A percentile compares a stretch with the other conserved stretches of the same genome.
Evolutionary conservation across 2,113 vertebrate genomes (phyloP).

Genomic region (Bettongia penicillata): DNA sequence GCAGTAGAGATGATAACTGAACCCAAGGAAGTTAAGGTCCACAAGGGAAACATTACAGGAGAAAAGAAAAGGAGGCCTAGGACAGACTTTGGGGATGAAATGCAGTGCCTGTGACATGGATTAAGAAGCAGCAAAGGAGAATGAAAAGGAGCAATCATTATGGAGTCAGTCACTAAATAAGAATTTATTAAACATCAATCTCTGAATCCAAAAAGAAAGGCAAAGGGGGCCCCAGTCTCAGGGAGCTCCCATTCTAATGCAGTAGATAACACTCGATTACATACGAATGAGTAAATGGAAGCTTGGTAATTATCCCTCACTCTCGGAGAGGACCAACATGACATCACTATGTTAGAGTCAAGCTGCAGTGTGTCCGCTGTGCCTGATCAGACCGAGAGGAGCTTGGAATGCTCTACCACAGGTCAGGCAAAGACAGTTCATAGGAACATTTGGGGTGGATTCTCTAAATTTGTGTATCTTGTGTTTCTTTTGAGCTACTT

Average conservation of each 20-base stretch:
- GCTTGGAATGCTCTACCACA: too few relatives aligned
- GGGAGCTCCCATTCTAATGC: neutral
- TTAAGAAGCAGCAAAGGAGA: neutral
- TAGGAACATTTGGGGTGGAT: too few relatives aligned
- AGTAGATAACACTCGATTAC: neutral
- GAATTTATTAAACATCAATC: neutral
- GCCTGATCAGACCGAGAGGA: too few relatives aligned
- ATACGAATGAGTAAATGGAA: neutral
- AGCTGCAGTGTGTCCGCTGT: too few relatives aligned
- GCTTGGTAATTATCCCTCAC: neutral
- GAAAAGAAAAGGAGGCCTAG: neutral
- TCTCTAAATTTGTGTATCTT: too few relatives aligned
- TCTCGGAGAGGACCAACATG: too few relatives aligned
- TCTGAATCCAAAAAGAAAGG: neutral
- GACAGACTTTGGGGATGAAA: neutral
- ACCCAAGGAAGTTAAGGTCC: neutral
- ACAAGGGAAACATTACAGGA: neutral
- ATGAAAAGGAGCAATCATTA: neutral
- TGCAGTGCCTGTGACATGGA: neutral
- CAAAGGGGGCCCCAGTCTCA: neutral
- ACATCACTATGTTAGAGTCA: too few relatives aligned
- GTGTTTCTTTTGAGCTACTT: too few relatives aligned
- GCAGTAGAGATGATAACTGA: neutral
- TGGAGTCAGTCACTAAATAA: neutral
- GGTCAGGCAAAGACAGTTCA: too few relatives aligned